Evolutionary conservation across 1,140 invertebrate genomes (phyloP).

Genomic region (Brachionus angularis): DNA sequence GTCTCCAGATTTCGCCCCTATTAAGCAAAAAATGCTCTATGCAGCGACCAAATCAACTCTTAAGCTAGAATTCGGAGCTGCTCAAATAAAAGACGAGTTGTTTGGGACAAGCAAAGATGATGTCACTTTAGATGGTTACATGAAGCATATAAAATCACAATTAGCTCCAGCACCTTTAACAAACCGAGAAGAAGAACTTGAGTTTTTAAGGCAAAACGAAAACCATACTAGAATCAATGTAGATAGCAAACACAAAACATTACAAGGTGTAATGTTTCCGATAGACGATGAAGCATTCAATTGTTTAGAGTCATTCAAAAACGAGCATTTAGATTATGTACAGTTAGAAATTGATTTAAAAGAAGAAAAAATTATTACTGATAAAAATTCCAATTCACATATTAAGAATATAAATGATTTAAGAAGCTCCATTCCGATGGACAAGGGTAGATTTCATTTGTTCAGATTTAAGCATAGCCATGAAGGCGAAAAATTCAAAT

Average conservation of each 20-base stretch:
- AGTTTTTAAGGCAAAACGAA: slow-evolving; percentile 72
- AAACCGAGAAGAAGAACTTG: slow-evolving; percentile 78
- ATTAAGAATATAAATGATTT: slow-evolving; percentile 65
- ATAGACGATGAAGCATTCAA: slow-evolving; percentile 74
- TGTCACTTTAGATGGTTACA: slow-evolving; percentile 73
- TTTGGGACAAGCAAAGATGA: slow-evolving; percentile 65
- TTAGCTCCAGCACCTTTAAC: slow-evolving; percentile 81
- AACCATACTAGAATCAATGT: slow-evolving; percentile 45
- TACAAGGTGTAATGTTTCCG: slow-evolving; percentile 86
- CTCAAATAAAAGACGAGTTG: slow-evolving; percentile 79
- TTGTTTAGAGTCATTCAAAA: slow-evolving; percentile 64
- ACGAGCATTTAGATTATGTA: slow-evolving; percentile 63
- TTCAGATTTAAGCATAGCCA: slow-evolving; percentile 84
- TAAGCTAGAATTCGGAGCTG: slow-evolving; percentile 88
- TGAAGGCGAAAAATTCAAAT: slow-evolving; percentile 69
- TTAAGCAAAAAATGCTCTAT: slow-evolving; percentile 93
- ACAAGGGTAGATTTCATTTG: slow-evolving; percentile 83
- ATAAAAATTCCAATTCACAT: slow-evolving; percentile 47
- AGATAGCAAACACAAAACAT: slow-evolving; percentile 60
- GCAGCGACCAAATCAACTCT: slow-evolving; percentile 96
- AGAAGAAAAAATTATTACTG: slow-evolving; percentile 50
- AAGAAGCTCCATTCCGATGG: slow-evolving; percentile 65
- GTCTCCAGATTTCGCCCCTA: slow-evolving; percentile 70
- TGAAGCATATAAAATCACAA: slow-evolving; percentile 70
- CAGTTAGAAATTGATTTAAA: slow-evolving; percentile 59